These are phyloP conservation scores for Nemoura dubitans DNA, from an alignment of 2,888 invertebrate species.

Conservation along the genomic window DNA sequence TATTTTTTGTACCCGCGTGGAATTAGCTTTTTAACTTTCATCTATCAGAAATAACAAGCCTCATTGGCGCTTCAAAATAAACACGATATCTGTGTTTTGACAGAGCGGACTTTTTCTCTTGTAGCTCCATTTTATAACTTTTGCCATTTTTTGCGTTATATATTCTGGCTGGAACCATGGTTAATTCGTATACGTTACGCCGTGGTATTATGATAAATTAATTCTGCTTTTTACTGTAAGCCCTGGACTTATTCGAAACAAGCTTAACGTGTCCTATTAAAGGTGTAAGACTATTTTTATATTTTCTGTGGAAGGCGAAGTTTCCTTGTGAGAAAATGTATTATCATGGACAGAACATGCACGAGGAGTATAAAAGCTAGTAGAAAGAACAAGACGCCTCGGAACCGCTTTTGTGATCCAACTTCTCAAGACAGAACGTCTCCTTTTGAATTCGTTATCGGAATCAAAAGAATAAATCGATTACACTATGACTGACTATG, in stretches of 20 bases:
- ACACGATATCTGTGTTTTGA: conserved; percentile 34
- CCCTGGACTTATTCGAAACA: conserved; percentile 5
- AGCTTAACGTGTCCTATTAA: conserved; percentile 7
- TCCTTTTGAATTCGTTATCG: not conserved
- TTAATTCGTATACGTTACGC: not conserved
- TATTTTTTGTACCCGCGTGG: not conserved
- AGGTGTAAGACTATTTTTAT: conserved; percentile 7
- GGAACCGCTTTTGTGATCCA: not conserved
- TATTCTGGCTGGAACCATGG: not conserved
- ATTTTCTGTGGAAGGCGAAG: not conserved
- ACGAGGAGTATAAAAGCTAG: not conserved
- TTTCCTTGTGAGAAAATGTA: conserved; percentile 7
- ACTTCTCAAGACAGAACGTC: not conserved
- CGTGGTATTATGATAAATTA: not conserved
- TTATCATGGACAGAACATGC: not conserved
- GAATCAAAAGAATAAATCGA: conserved; percentile 7
- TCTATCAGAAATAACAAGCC: conserved; percentile 31
- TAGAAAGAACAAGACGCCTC: not conserved
- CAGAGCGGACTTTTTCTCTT: conserved; percentile 14
- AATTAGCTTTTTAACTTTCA: conserved; percentile 20
- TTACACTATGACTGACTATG: not conserved
- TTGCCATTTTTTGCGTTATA: conserved; percentile 1
- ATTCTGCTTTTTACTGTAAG: not conserved
- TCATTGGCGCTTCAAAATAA: conserved; percentile 18
- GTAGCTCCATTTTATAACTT: not conserved